Evolutionary conservation across 2,888 invertebrate genomes (phyloP).

Genomic region (Abrostola tripartita): DNA sequence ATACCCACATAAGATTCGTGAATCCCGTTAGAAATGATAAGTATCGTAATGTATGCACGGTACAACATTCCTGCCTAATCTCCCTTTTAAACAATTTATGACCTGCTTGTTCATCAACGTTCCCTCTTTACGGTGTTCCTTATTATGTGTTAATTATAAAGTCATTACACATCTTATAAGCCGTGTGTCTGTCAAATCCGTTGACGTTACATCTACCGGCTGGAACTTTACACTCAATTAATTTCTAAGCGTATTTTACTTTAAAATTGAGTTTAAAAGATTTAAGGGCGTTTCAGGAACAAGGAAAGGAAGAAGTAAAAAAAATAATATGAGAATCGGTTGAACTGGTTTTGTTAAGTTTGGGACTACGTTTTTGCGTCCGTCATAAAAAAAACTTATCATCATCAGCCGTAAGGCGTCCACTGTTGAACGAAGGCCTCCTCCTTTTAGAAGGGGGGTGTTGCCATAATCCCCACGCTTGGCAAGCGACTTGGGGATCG

Average conservation of each 20-base stretch:
- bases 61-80: constrained; percentile 17
- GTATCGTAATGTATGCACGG: constrained; percentile 1
- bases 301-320: neutral
- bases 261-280: neutral
- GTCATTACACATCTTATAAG: constrained; percentile 41
- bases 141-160: constrained; percentile 54
- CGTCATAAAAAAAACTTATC: too few species aligned
- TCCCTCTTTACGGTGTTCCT: constrained; percentile 28
- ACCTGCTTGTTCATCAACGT: constrained; percentile 40
- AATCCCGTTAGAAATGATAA: constrained; percentile 9
- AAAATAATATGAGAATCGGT: too few species aligned
- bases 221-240: constrained; percentile 16
- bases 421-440: too few species aligned
- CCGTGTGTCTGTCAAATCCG: constrained; percentile 35
- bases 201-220: constrained; percentile 18
- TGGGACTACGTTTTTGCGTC: too few species aligned
- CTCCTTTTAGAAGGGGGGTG: too few species aligned
- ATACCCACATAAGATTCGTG: neutral
- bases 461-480: too few species aligned
- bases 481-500: too few species aligned
- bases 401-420: too few species aligned
- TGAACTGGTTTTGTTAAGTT: too few species aligned
- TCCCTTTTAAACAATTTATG: constrained; percentile 47
- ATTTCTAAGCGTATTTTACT: constrained; percentile 1
- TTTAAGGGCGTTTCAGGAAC: neutral